Evolutionary conservation across 2,888 invertebrate genomes (phyloP).

Genomic region (Arrhopalites spinosus): DNA sequence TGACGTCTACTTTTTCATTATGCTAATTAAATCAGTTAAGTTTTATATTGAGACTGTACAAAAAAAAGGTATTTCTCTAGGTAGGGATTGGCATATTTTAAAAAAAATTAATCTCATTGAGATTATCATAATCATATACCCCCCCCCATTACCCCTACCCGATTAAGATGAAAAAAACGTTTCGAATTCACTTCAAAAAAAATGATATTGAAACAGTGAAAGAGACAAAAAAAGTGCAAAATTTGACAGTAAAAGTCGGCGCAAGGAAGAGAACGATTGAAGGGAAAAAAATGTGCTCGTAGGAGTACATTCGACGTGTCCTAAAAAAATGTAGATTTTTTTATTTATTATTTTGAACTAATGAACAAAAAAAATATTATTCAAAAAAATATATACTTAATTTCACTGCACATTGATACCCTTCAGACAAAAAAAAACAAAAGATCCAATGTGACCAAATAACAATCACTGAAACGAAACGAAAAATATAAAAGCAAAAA

Average conservation of each 20-base stretch:
- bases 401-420: too few species aligned
- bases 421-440: background rate
- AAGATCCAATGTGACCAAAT: background rate
- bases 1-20: background rate
- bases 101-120: background rate
- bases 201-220: too few species aligned
- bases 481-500: too few species aligned
- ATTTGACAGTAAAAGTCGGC: background rate
- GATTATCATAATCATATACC: background rate
- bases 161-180: too few species aligned
- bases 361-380: too few species aligned
- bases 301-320: background rate
- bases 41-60: too few species aligned
- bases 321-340: background rate
- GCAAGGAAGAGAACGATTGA: conserved; percentile 7
- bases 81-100: background rate
- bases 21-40: too few species aligned
- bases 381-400: background rate
- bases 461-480: background rate
- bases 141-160: too few species aligned
- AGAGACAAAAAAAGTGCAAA: background rate
- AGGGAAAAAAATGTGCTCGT: background rate
- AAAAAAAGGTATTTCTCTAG: background rate
- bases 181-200: too few species aligned
- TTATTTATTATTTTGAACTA: background rate